These are phyloP conservation scores for Papilio demoleus DNA, from an alignment of 2,888 invertebrate species.

Conservation along the genomic window DNA sequence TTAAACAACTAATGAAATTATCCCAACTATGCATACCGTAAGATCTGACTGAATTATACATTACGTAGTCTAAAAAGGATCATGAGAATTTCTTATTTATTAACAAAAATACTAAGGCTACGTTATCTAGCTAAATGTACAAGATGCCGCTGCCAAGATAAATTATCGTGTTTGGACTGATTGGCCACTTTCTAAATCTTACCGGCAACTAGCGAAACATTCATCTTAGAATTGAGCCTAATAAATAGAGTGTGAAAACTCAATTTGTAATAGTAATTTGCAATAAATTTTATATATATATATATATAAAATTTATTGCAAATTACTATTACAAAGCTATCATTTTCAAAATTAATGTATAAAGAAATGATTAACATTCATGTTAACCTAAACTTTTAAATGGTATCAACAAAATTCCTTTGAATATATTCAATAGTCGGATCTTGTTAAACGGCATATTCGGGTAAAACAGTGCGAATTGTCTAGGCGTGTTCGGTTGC, in stretches of 20 bases:
- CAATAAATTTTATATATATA: no score
- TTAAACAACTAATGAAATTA: background rate
- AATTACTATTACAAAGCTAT: background rate
- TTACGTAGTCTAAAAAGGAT: no score
- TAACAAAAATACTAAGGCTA: no score
- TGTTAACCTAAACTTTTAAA: background rate
- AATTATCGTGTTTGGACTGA: no score
- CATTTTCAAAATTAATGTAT: background rate
- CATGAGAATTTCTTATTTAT: no score
- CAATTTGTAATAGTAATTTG: no score
- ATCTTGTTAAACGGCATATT: slow-evolving; percentile 44
- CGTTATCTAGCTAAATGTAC: no score
- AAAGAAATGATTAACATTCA: background rate
- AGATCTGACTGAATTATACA: background rate
- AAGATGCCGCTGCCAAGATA: no score
- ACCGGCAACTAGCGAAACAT: no score
- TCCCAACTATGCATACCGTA: background rate
- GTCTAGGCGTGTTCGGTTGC: slow-evolving; percentile 63
- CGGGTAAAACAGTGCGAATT: slow-evolving; percentile 57
- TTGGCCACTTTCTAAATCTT: no score
- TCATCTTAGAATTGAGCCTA: no score
- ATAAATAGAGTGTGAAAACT: no score
- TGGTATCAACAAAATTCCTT: background rate
- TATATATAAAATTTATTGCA: background rate
- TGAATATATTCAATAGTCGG: slow-evolving; percentile 29